Base-by-base conservation (phyloP, 2,888 invertebrate genomes). In the Patella pellucida region DNA sequence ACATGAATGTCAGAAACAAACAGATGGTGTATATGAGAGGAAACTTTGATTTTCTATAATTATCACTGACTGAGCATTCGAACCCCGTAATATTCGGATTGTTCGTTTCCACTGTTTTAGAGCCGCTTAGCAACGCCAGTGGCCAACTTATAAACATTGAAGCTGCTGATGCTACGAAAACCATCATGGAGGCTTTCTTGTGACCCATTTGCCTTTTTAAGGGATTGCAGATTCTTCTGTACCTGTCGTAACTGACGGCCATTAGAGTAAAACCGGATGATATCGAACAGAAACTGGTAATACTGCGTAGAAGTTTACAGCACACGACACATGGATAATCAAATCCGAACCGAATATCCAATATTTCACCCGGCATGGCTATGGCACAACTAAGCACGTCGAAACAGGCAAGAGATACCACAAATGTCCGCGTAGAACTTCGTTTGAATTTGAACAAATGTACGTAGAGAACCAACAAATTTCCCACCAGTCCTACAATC, bases 231-330 rank as follows among this genome's bases (percentile, higher is more conserved):
- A 87, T 83, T 69, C 83, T 78, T n/a, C 85, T 71, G 71, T 84
- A 84, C n/a, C 86, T 72, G 70, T 85, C 86, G 14, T 83, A 79
- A 4, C 86, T 84, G 73, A 87, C 85, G 1, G 84, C 81, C 1
- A 84, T 80, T 23, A 87, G 80, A 41, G 84, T 83, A 68, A 87
- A 79, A 2, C 84, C 87, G 3, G 87, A 86, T 52, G 79, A 82
- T 27, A 85, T 79, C 11, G 83, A 83, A 15, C 82, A 76, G 67
- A 85, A 82, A 11, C 83, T 80, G 62, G 84, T 83, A 27, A 81
- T 74, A 69, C 81, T 82, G 11, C 87, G 80, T 5, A 83, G 76
- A 5, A 79, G 69, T 51, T 84, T 83, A 72, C 87, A 87, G 11
- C 83, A 82, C n/a, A 72, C 81, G 52, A 78, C 81, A 23, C 76